A percentile compares a stretch with the other conserved stretches of the same genome.
phyloP scores from a whole-genome alignment of 2,113 vertebrate genomes.

The Ardeotis arabs region DNA sequence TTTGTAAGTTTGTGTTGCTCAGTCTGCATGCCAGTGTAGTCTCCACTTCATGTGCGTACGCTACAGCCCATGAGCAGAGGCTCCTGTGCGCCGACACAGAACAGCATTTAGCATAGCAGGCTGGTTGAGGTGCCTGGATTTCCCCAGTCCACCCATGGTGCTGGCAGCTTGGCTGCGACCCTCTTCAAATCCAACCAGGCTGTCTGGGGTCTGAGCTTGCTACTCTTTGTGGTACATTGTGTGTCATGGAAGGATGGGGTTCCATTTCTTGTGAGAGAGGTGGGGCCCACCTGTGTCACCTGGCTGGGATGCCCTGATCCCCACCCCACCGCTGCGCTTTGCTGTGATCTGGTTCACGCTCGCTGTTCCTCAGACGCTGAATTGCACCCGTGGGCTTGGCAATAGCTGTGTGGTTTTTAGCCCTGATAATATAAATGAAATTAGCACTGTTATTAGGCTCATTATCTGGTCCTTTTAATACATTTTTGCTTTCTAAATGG shows the following conservation, averaged over 20 bases:
- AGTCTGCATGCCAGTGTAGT: neutral
- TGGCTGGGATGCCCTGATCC: neutral
- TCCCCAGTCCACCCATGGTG: neutral
- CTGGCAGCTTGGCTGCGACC: neutral
- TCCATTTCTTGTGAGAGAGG: neutral
- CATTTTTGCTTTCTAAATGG: neutral
- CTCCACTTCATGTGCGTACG: rapidly evolving
- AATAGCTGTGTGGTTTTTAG: neutral
- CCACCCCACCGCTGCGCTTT: neutral
- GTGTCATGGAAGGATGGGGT: neutral
- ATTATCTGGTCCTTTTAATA: neutral
- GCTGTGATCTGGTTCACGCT: neutral
- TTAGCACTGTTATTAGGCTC: neutral
- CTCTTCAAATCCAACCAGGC: neutral
- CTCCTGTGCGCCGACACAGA: no score
- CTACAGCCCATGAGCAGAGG: neutral
- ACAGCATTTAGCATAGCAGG: rapidly evolving
- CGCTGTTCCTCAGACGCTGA: neutral
- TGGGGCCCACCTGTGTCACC: neutral
- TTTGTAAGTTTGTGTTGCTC: neutral
- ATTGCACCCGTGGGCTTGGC: neutral
- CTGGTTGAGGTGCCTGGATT: neutral
- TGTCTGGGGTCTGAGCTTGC: neutral
- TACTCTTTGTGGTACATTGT: rapidly evolving
- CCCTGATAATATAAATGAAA: neutral